Evolutionary conservation across 2,113 vertebrate genomes (phyloP).

Genomic region (Hemiscyllium ocellatum): DNA sequence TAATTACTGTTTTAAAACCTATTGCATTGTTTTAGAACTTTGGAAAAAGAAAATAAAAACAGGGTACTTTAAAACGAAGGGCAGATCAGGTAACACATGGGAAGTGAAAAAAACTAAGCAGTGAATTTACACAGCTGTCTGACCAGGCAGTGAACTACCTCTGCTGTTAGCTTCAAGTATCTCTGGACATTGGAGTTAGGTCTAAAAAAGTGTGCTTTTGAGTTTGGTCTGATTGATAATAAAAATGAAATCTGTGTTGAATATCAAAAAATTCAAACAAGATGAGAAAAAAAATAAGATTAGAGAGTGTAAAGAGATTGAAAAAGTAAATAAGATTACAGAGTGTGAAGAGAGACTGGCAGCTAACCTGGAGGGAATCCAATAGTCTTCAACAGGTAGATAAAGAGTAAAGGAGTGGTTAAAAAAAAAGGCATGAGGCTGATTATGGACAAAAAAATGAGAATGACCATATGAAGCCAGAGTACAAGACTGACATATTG

Average conservation of each 20-base stretch:
- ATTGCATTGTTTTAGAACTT: too few relatives aligned
- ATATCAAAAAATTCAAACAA: background rate
- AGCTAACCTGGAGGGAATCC: background rate
- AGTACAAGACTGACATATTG: background rate
- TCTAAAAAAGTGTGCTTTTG: background rate
- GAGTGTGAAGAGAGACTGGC: background rate
- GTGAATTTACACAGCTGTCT: too few relatives aligned
- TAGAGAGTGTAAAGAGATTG: background rate
- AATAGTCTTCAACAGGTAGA: background rate
- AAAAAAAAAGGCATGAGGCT: background rate
- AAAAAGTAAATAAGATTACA: background rate
- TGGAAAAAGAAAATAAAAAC: too few relatives aligned
- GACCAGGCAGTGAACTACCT: too few relatives aligned
- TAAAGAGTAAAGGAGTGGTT: background rate
- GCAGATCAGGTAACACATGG: too few relatives aligned
- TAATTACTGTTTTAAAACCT: too few relatives aligned
- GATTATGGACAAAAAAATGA: background rate
- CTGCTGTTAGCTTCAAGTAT: too few relatives aligned
- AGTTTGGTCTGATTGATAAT: background rate
- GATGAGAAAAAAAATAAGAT: background rate
- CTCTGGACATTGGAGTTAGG: too few relatives aligned
- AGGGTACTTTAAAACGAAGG: too few relatives aligned
- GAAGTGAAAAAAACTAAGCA: too few relatives aligned
- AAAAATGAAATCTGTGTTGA: background rate
- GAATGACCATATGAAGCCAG: background rate